Evolutionary conservation across 2,797 vertebrate genomes (phyloP).

Genomic region (Amazonetta brasiliensis): DNA sequence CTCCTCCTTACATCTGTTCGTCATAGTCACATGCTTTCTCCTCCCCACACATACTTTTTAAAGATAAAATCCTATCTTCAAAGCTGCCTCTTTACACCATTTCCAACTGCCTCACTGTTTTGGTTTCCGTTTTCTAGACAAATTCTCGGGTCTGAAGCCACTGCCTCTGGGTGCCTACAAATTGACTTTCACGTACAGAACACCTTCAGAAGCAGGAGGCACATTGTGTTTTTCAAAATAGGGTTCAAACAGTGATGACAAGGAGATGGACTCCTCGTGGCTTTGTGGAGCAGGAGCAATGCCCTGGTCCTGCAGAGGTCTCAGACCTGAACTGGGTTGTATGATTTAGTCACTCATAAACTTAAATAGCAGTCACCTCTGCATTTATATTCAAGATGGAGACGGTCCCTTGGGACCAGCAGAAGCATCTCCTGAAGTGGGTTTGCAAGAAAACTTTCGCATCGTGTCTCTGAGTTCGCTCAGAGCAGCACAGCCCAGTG

Average conservation of each 20-base stretch:
- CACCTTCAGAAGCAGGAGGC: background rate
- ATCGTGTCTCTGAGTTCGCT: background rate
- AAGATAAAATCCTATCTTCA: slow-evolving; percentile 15
- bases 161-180: background rate
- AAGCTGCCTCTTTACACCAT: background rate
- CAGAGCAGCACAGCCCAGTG: background rate
- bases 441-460: background rate
- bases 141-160: background rate
- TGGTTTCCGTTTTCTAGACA: background rate
- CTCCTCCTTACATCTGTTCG: background rate
- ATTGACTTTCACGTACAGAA: background rate
- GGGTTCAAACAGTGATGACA: background rate
- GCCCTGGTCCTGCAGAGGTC: background rate
- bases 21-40: background rate
- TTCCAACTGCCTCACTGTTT: background rate
- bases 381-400: background rate
- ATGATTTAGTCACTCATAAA: background rate
- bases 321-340: background rate
- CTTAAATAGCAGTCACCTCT: background rate
- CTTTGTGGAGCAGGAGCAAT: background rate
- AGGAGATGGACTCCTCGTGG: background rate
- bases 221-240: background rate
- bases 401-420: background rate
- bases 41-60: background rate
- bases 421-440: background rate